Conservation (phyloP, 2,113 vertebrate species). For the Syngnathus scovelli region DNA sequence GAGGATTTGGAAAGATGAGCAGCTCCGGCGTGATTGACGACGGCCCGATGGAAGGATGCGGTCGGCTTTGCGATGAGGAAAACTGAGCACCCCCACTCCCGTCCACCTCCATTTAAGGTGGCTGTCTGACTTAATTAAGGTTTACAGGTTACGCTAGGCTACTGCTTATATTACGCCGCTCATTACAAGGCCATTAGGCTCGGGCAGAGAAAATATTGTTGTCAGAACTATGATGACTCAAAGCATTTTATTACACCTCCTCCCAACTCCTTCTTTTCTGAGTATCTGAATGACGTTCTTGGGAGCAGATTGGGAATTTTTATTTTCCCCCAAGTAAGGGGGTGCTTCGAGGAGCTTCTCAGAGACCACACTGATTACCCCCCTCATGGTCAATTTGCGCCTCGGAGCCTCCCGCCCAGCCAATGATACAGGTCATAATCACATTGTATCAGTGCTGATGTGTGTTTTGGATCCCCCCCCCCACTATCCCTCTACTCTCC, state of each 20-base stretch:
- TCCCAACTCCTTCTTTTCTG: conserved; percentile 10
- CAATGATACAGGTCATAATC: conserved; percentile 61
- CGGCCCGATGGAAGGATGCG: conserved; percentile 31
- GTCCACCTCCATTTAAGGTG: conserved; percentile 60
- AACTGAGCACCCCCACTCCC: conserved; percentile 32
- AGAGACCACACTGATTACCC: conserved; percentile 50
- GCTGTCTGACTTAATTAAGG: conserved; percentile 68
- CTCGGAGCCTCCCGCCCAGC: conserved; percentile 33
- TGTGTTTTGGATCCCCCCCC: conserved; percentile 36
- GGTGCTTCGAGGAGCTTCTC: conserved; percentile 54
- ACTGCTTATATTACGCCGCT: conserved; percentile 65
- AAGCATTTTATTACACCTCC: conserved; percentile 40
- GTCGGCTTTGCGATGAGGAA: conserved; percentile 33
- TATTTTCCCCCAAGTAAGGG: conserved; percentile 30
- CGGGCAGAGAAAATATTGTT: conserved; percentile 66
- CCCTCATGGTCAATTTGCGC: conserved; percentile 47
- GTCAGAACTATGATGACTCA: conserved; percentile 61
- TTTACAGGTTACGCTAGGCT: conserved; percentile 69
- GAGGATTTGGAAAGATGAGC: conserved; percentile 47
- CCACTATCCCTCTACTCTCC: not conserved
- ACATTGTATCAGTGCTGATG: conserved; percentile 52
- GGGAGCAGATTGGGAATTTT: conserved; percentile 25
- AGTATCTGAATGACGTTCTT: conserved; percentile 25
- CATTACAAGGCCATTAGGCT: conserved; percentile 69
- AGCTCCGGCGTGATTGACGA: conserved; percentile 43